Base-by-base conservation (phyloP, 1,140 invertebrate genomes). In the Drosophila arawakana region DNA sequence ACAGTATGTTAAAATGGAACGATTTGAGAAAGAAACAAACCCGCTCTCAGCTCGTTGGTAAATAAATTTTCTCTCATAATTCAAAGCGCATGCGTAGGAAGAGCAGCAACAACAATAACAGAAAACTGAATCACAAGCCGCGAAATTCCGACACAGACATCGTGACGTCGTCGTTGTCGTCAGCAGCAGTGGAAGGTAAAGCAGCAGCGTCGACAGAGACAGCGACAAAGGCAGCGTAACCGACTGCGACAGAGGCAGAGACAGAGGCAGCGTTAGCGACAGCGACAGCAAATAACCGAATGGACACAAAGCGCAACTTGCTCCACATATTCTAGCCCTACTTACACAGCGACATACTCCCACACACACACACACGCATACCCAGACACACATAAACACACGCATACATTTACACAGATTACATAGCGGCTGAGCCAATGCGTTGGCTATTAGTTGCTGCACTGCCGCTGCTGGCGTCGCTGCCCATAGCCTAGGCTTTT, bases 241-340 rank as follows among this genome's bases (percentile, higher is more conserved):
- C 18, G n/a, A 7, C 55, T 34, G 41, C 34, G 9, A 39, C 55
- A 34, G 18, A 37, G 13, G 34, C 68, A 58, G 46, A 35, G 9
- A 2, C 68, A 6, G 54, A n/a, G 5, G 3, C 63, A 18, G 55
- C 30, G 47, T 7, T 66, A 9, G 59, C 52, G 52, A 41, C 58
- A 11, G 43, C 15, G 13, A 55, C 70, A 69, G 63, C 63, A 54
- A 73, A 50, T 30, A 11, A 41, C 68, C 68, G 43, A 63, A 62
- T 57, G 43, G 50, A 44, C 54, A 49, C 82, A 79, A 86, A 86
- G 77, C 83, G 70, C 73, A 86, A 83, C 84, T 83, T 88, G 83
- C 84, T 88, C 83, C 77, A 88, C 63, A 88, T 88, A 88, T 88
- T 89, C 63, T 83, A 83, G 83, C 73, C 83, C 83, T 88, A 88